phyloP scores from a whole-genome alignment of 1,140 invertebrate species.

The Drosophila asahinai region DNA sequence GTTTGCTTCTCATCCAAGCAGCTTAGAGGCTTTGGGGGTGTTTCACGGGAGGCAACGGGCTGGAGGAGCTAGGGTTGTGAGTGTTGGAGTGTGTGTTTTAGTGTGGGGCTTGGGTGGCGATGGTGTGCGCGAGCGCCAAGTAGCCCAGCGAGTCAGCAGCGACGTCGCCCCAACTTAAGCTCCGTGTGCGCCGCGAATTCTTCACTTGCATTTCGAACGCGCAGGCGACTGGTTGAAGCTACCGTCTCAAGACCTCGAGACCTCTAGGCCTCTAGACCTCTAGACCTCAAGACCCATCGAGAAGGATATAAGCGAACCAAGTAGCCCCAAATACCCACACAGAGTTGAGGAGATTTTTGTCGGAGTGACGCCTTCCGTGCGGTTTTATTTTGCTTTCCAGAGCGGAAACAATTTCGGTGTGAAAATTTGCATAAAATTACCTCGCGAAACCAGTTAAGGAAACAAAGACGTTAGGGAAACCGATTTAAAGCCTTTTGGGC shows the following conservation, averaged over 20 bases:
- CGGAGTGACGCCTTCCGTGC: conserved; percentile 45
- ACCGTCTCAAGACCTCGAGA: conserved; percentile 14
- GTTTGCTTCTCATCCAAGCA: conserved; percentile 11
- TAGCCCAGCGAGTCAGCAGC: conserved; percentile 47
- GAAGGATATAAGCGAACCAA: conserved; percentile 3
- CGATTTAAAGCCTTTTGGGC: conserved; percentile 43
- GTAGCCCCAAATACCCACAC: conserved; percentile 22
- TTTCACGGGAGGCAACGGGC: not conserved
- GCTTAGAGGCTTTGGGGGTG: conserved; percentile 3
- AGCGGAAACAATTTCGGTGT: conserved; percentile 57
- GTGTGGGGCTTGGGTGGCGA: conserved; percentile 22
- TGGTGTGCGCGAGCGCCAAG: conserved; percentile 59
- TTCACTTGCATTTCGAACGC: conserved; percentile 82
- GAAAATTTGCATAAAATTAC: conserved; percentile 60
- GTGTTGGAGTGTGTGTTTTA: not conserved
- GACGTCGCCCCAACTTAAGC: conserved; percentile 73
- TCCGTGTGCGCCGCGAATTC: conserved; percentile 74
- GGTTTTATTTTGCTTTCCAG: conserved; percentile 36
- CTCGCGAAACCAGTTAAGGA: conserved; percentile 11
- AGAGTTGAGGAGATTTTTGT: conserved; percentile 38
- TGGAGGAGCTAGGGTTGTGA: not conserved
- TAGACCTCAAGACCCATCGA: conserved; percentile 12
- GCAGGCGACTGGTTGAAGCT: conserved; percentile 69
- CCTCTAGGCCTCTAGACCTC: conserved; percentile 19
- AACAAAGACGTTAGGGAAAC: conserved; percentile 16